Conservation (phyloP, 2,797 vertebrate species). For the Sibirionetta formosa region DNA sequence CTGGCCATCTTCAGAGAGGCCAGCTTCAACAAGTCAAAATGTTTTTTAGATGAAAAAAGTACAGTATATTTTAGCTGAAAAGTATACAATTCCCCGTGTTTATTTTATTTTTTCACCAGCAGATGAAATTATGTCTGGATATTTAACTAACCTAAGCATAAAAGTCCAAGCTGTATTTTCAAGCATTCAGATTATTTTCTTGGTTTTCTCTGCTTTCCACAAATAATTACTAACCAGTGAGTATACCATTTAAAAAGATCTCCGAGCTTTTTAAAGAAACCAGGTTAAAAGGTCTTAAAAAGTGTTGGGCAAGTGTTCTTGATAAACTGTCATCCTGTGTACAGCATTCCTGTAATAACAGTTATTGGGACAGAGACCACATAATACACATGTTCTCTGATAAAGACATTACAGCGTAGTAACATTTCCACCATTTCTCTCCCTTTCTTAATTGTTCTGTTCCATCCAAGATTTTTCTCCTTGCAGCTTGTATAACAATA, state of each 20-base stretch:
- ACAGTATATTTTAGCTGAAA: not conserved
- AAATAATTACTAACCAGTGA: not conserved
- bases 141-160: not conserved
- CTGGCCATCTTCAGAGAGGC: not conserved
- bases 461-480: not conserved
- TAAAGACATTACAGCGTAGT: not conserved
- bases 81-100: not conserved
- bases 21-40: not conserved
- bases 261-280: not conserved
- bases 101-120: not conserved
- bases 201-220: not conserved
- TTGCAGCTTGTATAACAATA: not conserved
- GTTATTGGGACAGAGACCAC: not conserved
- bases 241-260: not conserved
- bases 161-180: not conserved
- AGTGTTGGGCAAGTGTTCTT: not conserved
- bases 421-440: not conserved
- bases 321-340: not conserved
- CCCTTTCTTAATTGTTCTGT: not conserved
- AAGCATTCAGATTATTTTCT: not conserved
- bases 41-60: not conserved
- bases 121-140: not conserved
- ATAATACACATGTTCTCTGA: not conserved
- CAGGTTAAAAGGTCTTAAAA: not conserved
- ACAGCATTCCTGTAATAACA: not conserved